phyloP scores from a whole-genome alignment of 1,140 invertebrate species.

The Heterodera schachtii region DNA sequence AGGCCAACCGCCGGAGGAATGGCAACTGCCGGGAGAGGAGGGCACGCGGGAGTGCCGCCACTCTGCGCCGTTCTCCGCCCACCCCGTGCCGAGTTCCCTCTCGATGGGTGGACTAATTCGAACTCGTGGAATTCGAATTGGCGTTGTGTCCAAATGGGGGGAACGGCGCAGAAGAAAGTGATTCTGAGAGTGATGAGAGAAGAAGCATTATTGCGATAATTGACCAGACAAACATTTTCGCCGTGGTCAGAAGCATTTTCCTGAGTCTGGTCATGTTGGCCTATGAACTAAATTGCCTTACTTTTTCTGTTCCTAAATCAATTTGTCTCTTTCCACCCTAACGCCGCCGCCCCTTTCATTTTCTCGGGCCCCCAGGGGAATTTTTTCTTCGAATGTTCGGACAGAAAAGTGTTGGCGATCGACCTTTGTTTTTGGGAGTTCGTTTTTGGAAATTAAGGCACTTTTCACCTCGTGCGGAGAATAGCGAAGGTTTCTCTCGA shows the following conservation, averaged over 20 bases:
- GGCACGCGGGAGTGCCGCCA: neutral
- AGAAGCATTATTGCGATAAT: neutral
- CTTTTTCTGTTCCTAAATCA: neutral
- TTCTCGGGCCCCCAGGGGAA: neutral
- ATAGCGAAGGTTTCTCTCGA: slow-evolving; percentile 13
- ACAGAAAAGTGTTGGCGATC: slow-evolving; percentile 24
- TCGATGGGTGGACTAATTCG: neutral
- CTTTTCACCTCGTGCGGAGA: slow-evolving; percentile 13
- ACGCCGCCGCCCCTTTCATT: neutral
- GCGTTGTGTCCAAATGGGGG: neutral
- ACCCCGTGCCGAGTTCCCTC: neutral
- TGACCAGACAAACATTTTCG: neutral
- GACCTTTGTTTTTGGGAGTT: neutral
- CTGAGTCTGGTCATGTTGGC: neutral
- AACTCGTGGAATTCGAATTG: neutral
- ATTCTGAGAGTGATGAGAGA: neutral
- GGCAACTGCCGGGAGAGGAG: neutral
- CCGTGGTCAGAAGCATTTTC: neutral
- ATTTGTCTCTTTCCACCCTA: slow-evolving; percentile 1
- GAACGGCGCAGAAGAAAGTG: slow-evolving; percentile 2
- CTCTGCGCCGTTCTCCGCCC: neutral
- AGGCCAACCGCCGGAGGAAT: neutral
- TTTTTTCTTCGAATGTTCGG: slow-evolving; percentile 14
- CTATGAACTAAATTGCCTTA: neutral
- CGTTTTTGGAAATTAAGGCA: neutral